A percentile compares a stretch with the other conserved stretches of the same genome.
Evolutionary conservation across 1,140 invertebrate genomes (phyloP).

Genomic region (Drosophila sulfurigaster): DNA sequence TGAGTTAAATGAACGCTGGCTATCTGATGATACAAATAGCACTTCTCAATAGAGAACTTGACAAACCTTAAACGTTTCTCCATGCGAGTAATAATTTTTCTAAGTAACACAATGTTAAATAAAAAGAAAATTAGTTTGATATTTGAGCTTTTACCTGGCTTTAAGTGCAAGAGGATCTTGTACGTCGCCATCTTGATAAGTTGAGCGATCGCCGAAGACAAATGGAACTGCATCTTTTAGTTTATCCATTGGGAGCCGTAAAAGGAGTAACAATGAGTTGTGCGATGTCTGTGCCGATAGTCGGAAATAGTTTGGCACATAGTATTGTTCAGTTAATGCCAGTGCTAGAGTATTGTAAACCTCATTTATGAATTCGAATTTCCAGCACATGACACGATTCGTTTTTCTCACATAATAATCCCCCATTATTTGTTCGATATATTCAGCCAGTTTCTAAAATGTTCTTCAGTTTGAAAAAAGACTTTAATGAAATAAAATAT

Average conservation of each 20-base stretch:
- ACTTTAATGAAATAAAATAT: neutral
- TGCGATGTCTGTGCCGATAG: neutral
- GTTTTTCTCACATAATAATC: conserved; percentile 76
- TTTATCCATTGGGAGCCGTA: conserved; percentile 57
- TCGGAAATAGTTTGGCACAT: conserved; percentile 24
- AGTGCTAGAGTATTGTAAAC: conserved; percentile 76
- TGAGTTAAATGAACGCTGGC: conserved; percentile 58
- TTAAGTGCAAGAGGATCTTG: neutral
- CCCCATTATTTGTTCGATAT: conserved; percentile 63
- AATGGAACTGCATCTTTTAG: conserved; percentile 52
- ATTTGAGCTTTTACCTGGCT: conserved; percentile 7
- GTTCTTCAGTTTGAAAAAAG: neutral
- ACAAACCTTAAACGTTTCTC: conserved; percentile 71
- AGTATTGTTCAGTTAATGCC: conserved; percentile 63
- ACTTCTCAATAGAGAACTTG: conserved; percentile 77
- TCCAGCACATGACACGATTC: conserved; percentile 80
- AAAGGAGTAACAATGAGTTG: conserved; percentile 23
- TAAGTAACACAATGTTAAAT: neutral
- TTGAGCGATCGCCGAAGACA: conserved; percentile 76
- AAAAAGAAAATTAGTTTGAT: neutral
- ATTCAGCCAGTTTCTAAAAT: conserved; percentile 6
- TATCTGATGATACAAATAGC: conserved; percentile 72
- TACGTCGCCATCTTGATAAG: conserved; percentile 50
- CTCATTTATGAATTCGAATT: conserved; percentile 78
- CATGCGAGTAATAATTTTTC: conserved; percentile 40